These are phyloP conservation scores for Lepidonotus clava DNA, from an alignment of 2,888 invertebrate genomes.

Conservation along the genomic window DNA sequence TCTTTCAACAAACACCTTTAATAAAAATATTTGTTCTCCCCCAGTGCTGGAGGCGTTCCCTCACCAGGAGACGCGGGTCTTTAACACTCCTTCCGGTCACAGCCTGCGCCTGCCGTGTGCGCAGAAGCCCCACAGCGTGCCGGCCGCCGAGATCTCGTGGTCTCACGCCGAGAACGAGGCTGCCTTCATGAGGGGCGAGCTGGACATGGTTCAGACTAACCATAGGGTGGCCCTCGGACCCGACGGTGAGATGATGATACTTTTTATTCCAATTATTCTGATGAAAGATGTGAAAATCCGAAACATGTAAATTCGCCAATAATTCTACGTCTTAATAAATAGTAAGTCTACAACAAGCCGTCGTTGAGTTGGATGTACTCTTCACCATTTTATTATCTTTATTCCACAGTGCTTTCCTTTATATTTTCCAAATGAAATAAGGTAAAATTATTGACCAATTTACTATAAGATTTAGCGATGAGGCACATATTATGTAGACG, in stretches of 20 bases:
- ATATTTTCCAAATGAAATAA: no score
- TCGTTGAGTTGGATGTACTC: no score
- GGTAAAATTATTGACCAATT: neutral
- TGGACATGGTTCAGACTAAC: neutral
- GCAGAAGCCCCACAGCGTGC: conserved; percentile 15
- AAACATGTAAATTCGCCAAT: neutral
- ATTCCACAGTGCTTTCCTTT: no score
- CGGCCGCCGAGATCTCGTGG: neutral
- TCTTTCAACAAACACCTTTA: no score
- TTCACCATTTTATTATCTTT: no score
- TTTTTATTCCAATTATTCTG: neutral
- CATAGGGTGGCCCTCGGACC: neutral
- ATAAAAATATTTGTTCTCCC: no score
- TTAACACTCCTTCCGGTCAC: conserved; percentile 8
- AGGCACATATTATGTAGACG: no score
- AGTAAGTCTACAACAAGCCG: no score
- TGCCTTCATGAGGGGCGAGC: neutral
- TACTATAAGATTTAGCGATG: no score
- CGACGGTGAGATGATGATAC: neutral
- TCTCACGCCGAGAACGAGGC: neutral
- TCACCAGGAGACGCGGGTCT: conserved; percentile 5
- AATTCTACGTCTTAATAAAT: no score
- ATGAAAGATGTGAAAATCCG: no score
- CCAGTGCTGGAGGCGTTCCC: conserved; percentile 38
- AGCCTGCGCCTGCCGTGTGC: neutral